Evolutionary conservation across 1,140 invertebrate genomes (phyloP), one percentile per base, ranked within the genome.

Genomic region (Sinonovacula constricta): DNA sequence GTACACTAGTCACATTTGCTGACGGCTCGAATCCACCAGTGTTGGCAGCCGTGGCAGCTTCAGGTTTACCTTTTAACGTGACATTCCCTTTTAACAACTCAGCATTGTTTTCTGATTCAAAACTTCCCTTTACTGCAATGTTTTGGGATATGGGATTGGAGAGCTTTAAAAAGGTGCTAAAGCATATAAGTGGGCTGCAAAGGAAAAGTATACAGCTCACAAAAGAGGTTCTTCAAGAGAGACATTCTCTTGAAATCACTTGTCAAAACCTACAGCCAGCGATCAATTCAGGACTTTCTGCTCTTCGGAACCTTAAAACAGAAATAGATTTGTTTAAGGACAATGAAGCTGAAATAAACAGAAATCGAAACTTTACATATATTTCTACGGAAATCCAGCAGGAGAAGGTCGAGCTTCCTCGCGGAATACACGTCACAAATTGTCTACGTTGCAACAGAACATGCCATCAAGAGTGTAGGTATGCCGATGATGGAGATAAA

Each of bases 61-160:
- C 60, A n/a, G 36, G 36, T 14, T 34, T 63, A 18, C 60, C 60
- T 1, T 33, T 63, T 33, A 31, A 31, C 26, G 33, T 34, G 33
- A 18, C 5, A 2, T 63, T 63, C n/a, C n/a, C 1, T 5, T 63
- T 63, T 34, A 63, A 63, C 31, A 63, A 63, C 26, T 63, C 60
- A 33, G 60, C 22, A n/a, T n/a, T 63, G 60, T 63, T 33, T 63
- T 28, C 4, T 36, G 31, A 5, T 22, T 14, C 10, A 5, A 3
- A 5, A 2, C 31, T 14, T 30, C 15, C 15, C 18, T 18, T 59
- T 18, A 28, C 26, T 4, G 1, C 18, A 24, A n/a, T 59, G 18
- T 59, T 59, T 26, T 59, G 57, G 57, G 57, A 59, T 15, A 59
- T 59, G 18, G 57, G 57, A 22, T 59, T 59, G 31, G 2, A 59